Evolutionary conservation across 2,113 vertebrate genomes (phyloP), one percentile per base, ranked within the genome.

Genomic region (Corythoichthys intestinalis): DNA sequence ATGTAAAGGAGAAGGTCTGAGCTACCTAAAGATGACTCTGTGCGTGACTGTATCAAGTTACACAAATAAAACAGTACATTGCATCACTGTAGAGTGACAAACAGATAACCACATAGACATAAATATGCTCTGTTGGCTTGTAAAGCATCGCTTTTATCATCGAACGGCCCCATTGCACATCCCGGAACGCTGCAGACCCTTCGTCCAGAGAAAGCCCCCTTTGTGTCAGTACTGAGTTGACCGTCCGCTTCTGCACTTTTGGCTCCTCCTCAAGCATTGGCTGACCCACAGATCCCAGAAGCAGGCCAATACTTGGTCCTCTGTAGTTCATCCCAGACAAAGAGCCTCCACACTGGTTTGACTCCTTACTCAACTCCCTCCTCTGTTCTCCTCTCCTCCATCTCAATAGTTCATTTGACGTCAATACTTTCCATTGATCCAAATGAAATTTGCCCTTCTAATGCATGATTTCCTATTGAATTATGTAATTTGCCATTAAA

Each of bases 401-500:
- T 70, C 41, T 82, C 70, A 76, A 81, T 73, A 70, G 71, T 75
- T 35, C 77, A 57, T 73, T 7, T 81, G 70, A 86, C 82, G 86
- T 87, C 84, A 86, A 82, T 86, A 77, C 83, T 73, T 67, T 74
- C 81, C 79, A 85, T 87, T 89, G 79, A 85, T 77, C 70, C 72
- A 78, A 89, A 89, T 79, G 47, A 65, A 79, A 84, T 85, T 79
- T 80, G 76, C 70, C 63, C 71, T 35, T 34, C 66, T 76, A 87
- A 88, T 84, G 71, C 69, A 81, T 82, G 65, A 81, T 87, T 88
- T 90, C 85, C 87, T 86, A 87, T 86, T 86, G 46, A 86, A 88
- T 91, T 86, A 89, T 78, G 69, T 64, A 69, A 88, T 83, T 85
- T 86, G 37, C 65, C 66, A 75, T 58, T 8, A 67, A 65, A 53